Base-by-base conservation (phyloP, 2,797 vertebrate genomes). In the Toxotes lorentzi region DNA sequence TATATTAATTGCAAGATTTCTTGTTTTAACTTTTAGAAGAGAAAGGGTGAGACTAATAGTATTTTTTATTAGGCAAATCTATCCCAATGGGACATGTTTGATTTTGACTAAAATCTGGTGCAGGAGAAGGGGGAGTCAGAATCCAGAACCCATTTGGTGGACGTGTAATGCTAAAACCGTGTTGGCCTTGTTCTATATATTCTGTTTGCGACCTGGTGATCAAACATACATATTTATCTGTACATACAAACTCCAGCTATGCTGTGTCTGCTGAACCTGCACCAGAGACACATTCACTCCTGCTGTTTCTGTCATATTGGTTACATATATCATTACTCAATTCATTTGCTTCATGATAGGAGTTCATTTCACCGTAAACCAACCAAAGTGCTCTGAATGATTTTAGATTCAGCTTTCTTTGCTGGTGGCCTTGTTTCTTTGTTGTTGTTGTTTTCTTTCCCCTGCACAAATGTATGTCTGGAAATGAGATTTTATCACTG, bases 391-490 rank as follows among this genome's bases (percentile, higher is more conserved):
- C 34, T 60, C 45, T 16, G 47, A 35, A 17, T 38, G 27, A 60
- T 38, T 72, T 70, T 1, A 24, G 7, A 76, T 68, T 60, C 6
- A 8, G 4, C 23, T 68, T 41, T 64, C 30, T 45, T 68, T 41
- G 17, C 16, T 67, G 4, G 6, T 43, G 14, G 16, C 35, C 70
- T 69, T 27, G 14, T 19, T 48, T 48, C 14, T 68, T 34, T 65
- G 21, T 50, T 23, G 7, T 0, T 58, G 3, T 16, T n/a, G 4
- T 40, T 70, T 78, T 50, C n/a, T 38, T 76, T 67, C 30, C 41
- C 63, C 50, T 47, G 50, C 45, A 23, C 45, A 58, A 72, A 74
- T 57, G 60, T 32, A 5, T 23, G 38, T 30, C 59, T 50, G 23
- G 7, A 70, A 66, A 70, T 76, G 0, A 21, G 11, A 73, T 73